phyloP scores from a whole-genome alignment of 2,113 vertebrate genomes.

The Pogona vitticeps region DNA sequence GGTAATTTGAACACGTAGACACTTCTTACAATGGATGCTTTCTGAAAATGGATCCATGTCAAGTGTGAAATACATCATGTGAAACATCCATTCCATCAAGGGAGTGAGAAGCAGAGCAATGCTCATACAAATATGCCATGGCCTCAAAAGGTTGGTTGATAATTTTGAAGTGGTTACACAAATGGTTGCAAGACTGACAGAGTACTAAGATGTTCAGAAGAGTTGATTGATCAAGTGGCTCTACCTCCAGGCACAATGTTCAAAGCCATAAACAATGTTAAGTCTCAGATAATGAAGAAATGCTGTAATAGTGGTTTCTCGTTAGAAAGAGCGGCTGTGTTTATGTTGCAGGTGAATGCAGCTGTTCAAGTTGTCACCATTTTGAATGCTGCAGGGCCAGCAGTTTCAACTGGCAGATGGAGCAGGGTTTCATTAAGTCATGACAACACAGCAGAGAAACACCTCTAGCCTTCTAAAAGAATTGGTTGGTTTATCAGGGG shows the following conservation, averaged over 20 bases:
- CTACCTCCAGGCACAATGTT: too few relatives aligned
- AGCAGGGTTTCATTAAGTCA: conserved; percentile 34
- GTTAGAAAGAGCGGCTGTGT: conserved; percentile 16
- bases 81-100: background rate
- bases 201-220: rapidly evolving
- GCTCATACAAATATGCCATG: too few relatives aligned
- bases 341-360: background rate
- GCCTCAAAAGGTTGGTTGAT: conserved; percentile 7
- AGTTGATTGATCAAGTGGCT: too few relatives aligned
- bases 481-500: conserved; percentile 46
- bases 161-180: background rate
- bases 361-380: conserved; percentile 8
- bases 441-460: conserved; percentile 44
- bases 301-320: background rate
- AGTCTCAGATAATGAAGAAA: background rate
- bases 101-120: too few relatives aligned
- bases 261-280: conserved; percentile 10
- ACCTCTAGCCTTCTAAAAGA: conserved; percentile 55
- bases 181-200: conserved; percentile 21
- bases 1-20: background rate
- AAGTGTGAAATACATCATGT: background rate
- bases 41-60: background rate
- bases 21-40: background rate
- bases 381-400: background rate
- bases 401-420: conserved; percentile 28